Evolutionary conservation across 1,140 invertebrate species (phyloP).

Genomic region (Camponotus vicinus): DNA sequence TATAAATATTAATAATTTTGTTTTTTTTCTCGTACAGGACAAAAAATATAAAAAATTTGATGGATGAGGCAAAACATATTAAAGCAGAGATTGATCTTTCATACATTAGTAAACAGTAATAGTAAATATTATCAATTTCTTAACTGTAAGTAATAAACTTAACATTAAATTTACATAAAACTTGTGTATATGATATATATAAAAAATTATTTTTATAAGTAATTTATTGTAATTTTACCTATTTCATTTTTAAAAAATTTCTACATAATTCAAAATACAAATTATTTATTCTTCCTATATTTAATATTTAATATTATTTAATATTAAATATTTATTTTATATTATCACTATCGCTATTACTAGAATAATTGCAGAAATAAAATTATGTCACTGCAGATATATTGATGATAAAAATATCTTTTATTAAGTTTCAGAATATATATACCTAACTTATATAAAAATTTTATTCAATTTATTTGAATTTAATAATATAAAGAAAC

Average conservation of each 20-base stretch:
- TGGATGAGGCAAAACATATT: constrained; percentile 78
- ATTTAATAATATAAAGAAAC: constrained; percentile 2
- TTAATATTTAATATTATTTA: not conserved
- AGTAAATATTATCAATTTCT: constrained; percentile 5
- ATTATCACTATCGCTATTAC: not conserved
- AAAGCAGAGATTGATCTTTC: constrained; percentile 77
- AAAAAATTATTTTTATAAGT: constrained; percentile 65
- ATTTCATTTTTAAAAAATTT: not conserved
- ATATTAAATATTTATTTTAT: not conserved
- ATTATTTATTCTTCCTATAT: not conserved
- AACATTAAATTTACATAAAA: constrained; percentile 22
- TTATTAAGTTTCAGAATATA: constrained; percentile 11
- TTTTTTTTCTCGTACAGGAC: constrained; percentile 75
- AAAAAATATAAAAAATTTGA: constrained; percentile 79
- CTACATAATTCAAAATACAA: constrained; percentile 15
- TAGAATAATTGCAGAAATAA: not conserved
- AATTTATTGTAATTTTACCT: constrained; percentile 56
- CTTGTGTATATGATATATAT: constrained; percentile 43
- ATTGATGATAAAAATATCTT: constrained; percentile 41
- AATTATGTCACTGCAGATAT: not conserved
- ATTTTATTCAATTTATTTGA: not conserved
- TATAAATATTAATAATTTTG: not conserved
- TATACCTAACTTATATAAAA: constrained; percentile 3
- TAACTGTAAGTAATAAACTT: constrained; percentile 8
- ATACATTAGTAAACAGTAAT: constrained; percentile 49